Evolutionary conservation across 2,113 vertebrate genomes (phyloP), one percentile per base, ranked within the genome.

Genomic region (Hemichromis elongatus): DNA sequence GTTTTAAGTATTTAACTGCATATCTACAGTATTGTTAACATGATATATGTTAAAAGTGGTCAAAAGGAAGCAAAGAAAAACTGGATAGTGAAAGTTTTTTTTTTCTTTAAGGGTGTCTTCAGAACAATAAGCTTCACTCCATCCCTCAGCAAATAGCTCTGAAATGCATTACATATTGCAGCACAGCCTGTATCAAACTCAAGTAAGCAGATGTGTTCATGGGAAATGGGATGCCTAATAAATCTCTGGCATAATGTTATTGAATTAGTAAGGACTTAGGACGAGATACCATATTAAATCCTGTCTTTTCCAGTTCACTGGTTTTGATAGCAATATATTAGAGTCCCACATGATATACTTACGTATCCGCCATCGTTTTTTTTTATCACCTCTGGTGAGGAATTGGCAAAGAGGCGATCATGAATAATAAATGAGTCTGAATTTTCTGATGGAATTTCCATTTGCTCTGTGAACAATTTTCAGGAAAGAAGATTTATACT

Each of bases 381-480:
- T 73, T 73, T 75, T 52, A 91, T 92, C 92, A 93, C 92, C 91
- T 89, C 85, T 68, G 77, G 81, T 8, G 35, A 86, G 88, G 83
- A 85, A 40, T 40, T 42, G 86, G 91, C 21, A 81, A 87, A 80
- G 77, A 56, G 87, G 88, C 82, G 87, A 93, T 59, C 47, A 94
- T 96, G 95, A 95, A 96, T 96, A 95, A 96, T 96, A 95, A 93
- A 96, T 96, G 88, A 92, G 85, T 50, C 53, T 56, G 92, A 93
- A 91, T 94, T 95, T 96, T 95, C 94, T 95, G 93, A 94, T 93
- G 93, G 92, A 95, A 95, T 95, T 96, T 95, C 95, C 95, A 96
- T 95, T 96, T 95, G 91, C 79, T 54, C 90, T 82, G 73, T 53
- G 92, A 94, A 92, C 92, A 90, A 86, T 93, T 95, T 95, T 92